Base-by-base conservation (phyloP, 2,888 invertebrate species). In the Embidobia sp. region DNA sequence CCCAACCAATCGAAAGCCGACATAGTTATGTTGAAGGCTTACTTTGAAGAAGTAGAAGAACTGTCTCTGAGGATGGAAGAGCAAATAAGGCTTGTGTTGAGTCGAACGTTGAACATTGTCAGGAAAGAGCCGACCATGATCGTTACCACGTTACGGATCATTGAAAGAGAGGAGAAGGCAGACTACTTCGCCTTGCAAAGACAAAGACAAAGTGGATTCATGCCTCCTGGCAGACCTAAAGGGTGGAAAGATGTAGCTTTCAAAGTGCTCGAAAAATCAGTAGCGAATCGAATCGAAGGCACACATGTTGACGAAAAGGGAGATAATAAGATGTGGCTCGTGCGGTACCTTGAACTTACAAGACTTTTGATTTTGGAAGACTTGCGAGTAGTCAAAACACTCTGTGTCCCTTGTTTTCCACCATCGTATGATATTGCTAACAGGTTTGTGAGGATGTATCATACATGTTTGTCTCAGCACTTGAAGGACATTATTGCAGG, bases 91-190 rank as follows among this genome's bases (percentile, higher is more conserved):
- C 91, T 98, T 42, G 95, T 98, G 76, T 89, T 99, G 55, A 95
- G 95, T 72, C 92, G 98, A 70, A 97, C 98, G 0, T 90, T 99
- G 44, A 97, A 98, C 86, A 98, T 97, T 1, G 98, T 98, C 0
- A 92, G 98, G 15, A 97, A 98, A 88, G 97, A 98, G 86, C 97
- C 97, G 0, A 97, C 97, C 0, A 94, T 97, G 5, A 96, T 99
- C 81, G 99, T 99, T 0, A 98, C 98, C 4, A 98, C 97, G 0
- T 90, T 99, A 29, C 92, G 99, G 80, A 98, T 99, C 61, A 97
- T 99, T 83, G 99, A 99, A 89, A 91, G 99, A 59, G 99, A 99
- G 89, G 98, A 99, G 86, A 96, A 96, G 90, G 94, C 96, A 26
- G 99, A 99, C 91, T 93, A 94, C 82, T 95, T 96, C 90, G 96